These are phyloP conservation scores for Setophaga petechia DNA, from an alignment of 2,113 vertebrate species.

Conservation along the genomic window DNA sequence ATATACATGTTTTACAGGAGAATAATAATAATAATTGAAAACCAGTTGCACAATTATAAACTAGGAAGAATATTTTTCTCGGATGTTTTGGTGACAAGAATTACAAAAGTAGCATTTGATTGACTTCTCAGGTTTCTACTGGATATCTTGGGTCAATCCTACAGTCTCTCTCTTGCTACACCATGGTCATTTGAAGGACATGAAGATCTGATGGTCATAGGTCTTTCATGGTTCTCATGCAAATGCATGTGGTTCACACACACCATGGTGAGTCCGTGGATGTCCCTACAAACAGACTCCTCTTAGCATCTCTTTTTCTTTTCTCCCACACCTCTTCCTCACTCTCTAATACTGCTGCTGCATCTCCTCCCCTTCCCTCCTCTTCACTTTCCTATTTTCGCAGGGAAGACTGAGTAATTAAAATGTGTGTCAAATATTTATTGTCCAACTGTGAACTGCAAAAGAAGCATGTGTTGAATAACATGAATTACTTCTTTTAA, in stretches of 20 bases:
- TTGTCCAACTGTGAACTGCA: background rate
- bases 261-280: accelerated
- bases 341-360: background rate
- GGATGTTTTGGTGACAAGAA: background rate
- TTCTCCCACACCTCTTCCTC: background rate
- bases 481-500: background rate
- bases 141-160: background rate
- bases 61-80: background rate
- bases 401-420: background rate
- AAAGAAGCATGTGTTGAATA: background rate
- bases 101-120: background rate
- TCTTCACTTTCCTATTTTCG: background rate
- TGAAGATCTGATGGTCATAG: background rate
- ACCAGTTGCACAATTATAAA: background rate
- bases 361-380: background rate
- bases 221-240: background rate
- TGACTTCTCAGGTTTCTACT: background rate
- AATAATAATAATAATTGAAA: background rate
- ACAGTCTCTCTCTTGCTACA: background rate
- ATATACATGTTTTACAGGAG: background rate
- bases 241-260: background rate
- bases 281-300: background rate
- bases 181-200: background rate
- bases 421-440: background rate
- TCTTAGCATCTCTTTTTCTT: background rate